phyloP scores from a whole-genome alignment of 2,113 vertebrate genomes.

The Choloepus hoffmanni region DNA sequence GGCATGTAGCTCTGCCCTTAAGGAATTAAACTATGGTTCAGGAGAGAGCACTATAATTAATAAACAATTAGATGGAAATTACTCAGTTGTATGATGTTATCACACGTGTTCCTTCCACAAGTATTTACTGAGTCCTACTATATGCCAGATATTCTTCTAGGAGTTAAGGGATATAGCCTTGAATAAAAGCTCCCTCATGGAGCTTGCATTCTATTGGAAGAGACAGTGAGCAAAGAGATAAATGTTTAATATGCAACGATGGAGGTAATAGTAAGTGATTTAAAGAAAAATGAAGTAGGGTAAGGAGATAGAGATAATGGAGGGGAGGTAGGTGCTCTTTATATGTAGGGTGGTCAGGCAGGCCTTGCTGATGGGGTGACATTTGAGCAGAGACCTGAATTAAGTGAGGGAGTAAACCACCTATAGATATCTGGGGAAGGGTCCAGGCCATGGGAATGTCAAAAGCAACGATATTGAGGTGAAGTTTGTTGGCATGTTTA shows the following conservation, averaged over 20 bases:
- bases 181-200: not conserved
- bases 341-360: not conserved
- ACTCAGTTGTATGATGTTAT: constrained; percentile 31
- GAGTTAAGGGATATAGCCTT: not conserved
- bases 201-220: not conserved
- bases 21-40: constrained; percentile 26
- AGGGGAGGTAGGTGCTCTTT: not conserved
- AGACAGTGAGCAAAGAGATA: not conserved
- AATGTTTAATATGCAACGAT: not conserved
- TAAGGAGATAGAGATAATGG: not conserved
- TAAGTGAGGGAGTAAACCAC: not conserved
- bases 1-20: not conserved
- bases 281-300: not conserved
- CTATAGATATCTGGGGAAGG: not conserved
- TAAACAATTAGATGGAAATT: not conserved
- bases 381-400: not conserved
- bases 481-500: not conserved
- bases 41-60: constrained; percentile 16
- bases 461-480: not conserved
- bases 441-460: not conserved
- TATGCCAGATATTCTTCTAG: not conserved
- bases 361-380: not conserved
- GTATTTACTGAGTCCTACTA: not conserved
- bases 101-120: constrained; percentile 7
- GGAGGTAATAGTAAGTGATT: not conserved